Base-by-base conservation (phyloP, 2,113 vertebrate genomes). In the Diphyllodes magnificus region DNA sequence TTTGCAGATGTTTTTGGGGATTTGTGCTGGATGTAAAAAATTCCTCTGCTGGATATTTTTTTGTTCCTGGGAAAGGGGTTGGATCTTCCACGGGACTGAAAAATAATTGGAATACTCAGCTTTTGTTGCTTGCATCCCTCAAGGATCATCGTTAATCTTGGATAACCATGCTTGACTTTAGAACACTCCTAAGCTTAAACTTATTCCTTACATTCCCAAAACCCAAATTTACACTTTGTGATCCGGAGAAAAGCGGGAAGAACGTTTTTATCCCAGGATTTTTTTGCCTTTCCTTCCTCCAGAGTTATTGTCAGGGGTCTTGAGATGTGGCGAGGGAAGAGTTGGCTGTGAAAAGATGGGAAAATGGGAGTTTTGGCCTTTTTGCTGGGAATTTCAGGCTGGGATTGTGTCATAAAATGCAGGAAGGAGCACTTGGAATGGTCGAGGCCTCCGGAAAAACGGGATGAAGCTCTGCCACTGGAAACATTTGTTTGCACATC, bases 401-500 rank as follows among this genome's bases (percentile, higher is more conserved):
- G 51, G 23, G 39, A 5, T 15, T 49, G 5, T 25, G 37, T 18
- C 28, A 37, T 5, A 22, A 76, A 69, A 23, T 0, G 0, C 9
- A 4, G 40, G 50, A n/a, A 19, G 5, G 59, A 64, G 23, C 6
- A 2, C 17, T 19, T 37, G 30, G 70, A 65, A 47, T 22, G 69
- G 22, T 49, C 2, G 7, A 44, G 47, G 53, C 13, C 49, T 69
- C 35, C 3, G 0, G 1, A 64, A 77, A 61, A 54, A 39, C 2
- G 33, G 11, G 35, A 20, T 33, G 13, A 33, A 81, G 45, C 49
- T 57, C 24, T 30, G 60, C 37, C 54, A 66, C 59, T 49, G 72
- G 91, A 53, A 88, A 40, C 63, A 66, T 93, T 91, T 82, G 54
- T 88, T 94, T 91, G 93, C 93, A 59, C 88, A 71, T 89, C 56